These are phyloP conservation scores for Lynx canadensis DNA, from an alignment of 2,113 vertebrate genomes.

Conservation along the genomic window DNA sequence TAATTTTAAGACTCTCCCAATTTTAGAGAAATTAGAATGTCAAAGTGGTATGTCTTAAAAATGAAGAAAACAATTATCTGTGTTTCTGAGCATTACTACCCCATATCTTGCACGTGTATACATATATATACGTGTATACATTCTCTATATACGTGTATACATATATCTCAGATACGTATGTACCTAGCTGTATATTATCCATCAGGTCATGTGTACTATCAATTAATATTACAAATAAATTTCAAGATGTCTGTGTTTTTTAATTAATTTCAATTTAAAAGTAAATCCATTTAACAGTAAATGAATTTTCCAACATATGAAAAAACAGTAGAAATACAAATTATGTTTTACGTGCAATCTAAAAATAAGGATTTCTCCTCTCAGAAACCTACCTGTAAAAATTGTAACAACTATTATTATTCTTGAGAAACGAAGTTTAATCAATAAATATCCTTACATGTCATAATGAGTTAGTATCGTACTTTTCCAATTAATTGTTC, in stretches of 20 bases:
- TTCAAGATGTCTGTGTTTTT: neutral
- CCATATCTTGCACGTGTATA: neutral
- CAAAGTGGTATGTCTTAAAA: neutral
- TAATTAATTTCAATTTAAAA: neutral
- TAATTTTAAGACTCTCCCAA: neutral
- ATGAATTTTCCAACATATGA: neutral
- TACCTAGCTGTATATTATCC: neutral
- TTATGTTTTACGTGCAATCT: neutral
- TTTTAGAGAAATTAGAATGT: conserved; percentile 2
- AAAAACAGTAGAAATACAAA: neutral
- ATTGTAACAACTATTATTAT: neutral
- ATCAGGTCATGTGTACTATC: neutral
- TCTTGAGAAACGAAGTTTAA: neutral
- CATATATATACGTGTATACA: neutral
- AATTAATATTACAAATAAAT: neutral
- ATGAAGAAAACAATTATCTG: neutral
- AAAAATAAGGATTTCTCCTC: neutral
- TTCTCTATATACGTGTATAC: neutral
- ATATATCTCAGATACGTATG: neutral
- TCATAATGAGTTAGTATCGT: neutral
- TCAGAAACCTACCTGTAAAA: neutral
- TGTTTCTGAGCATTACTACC: neutral
- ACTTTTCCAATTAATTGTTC: neutral
- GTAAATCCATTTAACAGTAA: neutral
- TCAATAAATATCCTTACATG: neutral